Base-by-base conservation (phyloP, 2,113 vertebrate genomes). In the Polyodon spathula region DNA sequence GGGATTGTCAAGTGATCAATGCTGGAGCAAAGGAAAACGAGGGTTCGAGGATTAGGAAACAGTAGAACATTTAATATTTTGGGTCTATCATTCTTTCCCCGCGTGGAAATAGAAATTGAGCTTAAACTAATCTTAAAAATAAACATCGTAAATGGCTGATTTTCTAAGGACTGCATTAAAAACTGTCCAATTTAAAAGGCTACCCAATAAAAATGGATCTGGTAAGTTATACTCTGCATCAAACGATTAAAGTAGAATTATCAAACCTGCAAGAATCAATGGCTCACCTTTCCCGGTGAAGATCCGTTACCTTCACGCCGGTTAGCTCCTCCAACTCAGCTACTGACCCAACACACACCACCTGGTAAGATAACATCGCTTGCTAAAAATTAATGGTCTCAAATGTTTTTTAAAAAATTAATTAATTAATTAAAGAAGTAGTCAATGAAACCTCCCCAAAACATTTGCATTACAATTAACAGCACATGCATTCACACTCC, bases 231-330 rank as follows among this genome's bases (percentile, higher is more conserved):
- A n/a, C n/a, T n/a, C n/a, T n/a, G n/a, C n/a, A n/a, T n/a, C n/a
- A n/a, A n/a, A 17, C 4, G 14, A 11, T 37, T 42, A 40, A 17
- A 42, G n/a, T 38, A 51, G 27, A 40, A 67, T 4, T 27, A 66
- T 48, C 60, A 59, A 2, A 0, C 15, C 3, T 58, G 14, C n/a
- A n/a, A 16, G 37, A 43, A 67, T 66, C 62, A 8, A 57, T 71
- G 74, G 85, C 86, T 74, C 61, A 99, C 96, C 82, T 97, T 76
- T 99, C 96, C 71, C 95, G 85, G 75, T 99, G 96, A 59, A 99
- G 88, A 85, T 99, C 96, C 0, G 88, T 84, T 60, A 95, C 66
- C 85, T 88, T 95, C 42, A 70, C 71, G 76, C 93, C 92, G 0
- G 87, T 84, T 38, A 97, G 77, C 60, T 94, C 90, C 73, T 96